Evolutionary conservation across 2,888 invertebrate genomes (phyloP).

Genomic region (Leucophenga montana): DNA sequence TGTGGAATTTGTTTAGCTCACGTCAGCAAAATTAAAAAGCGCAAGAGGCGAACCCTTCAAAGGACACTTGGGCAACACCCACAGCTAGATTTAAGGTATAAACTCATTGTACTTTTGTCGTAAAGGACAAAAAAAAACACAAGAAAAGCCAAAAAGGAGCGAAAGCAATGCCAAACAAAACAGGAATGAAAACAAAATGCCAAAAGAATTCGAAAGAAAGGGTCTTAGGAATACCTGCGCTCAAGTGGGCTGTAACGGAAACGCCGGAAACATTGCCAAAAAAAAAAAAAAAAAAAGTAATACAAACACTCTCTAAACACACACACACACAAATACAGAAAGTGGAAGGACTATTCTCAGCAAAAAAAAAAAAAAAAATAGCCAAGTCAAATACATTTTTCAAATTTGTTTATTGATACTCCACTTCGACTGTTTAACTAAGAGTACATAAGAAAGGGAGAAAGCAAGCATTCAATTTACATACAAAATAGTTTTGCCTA

Average conservation of each 20-base stretch:
- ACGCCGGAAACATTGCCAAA: conserved; percentile 13
- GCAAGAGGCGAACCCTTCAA: not conserved
- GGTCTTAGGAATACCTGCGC: not conserved
- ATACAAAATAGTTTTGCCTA: too few relatives aligned
- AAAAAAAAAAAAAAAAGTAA: conserved; percentile 27
- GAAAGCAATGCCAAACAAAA: too few relatives aligned
- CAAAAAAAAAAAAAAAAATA: too few relatives aligned
- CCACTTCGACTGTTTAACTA: not conserved
- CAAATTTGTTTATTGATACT: too few relatives aligned
- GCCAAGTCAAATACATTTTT: too few relatives aligned
- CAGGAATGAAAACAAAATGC: too few relatives aligned
- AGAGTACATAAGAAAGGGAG: not conserved
- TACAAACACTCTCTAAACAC: conserved; percentile 5
- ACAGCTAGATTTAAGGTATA: not conserved
- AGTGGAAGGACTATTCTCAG: too few relatives aligned
- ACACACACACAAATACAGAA: too few relatives aligned
- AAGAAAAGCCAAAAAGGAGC: too few relatives aligned
- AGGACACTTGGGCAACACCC: not conserved
- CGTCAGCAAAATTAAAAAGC: conserved; percentile 6
- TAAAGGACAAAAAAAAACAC: not conserved
- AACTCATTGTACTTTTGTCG: not conserved
- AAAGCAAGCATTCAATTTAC: too few relatives aligned
- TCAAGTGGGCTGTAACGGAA: conserved; percentile 6
- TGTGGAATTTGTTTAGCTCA: not conserved
- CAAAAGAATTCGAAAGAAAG: too few relatives aligned